Conservation (phyloP, 2,113 vertebrate genomes). For the Australoheros scitulus region DNA sequence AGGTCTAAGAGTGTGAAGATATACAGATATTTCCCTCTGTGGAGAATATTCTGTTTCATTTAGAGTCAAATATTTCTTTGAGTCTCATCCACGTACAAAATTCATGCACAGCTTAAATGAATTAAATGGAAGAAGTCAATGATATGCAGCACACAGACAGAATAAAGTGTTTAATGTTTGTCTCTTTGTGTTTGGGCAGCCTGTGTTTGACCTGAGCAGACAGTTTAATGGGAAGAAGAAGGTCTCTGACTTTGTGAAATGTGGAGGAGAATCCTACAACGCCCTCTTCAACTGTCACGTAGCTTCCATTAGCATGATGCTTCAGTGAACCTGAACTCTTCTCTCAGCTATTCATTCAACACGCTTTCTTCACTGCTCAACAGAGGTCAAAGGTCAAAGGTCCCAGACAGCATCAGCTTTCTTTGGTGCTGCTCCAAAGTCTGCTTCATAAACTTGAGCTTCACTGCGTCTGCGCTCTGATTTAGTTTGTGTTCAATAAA, state of each 20-base stretch:
- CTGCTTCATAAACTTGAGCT: too few species aligned
- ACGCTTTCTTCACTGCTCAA: neutral
- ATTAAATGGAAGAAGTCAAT: accelerated
- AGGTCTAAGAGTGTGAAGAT: neutral
- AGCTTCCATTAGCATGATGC: neutral
- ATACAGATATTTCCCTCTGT: neutral
- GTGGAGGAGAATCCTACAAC: neutral
- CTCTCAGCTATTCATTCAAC: too few species aligned
- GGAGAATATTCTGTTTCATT: too few species aligned
- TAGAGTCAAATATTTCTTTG: neutral
- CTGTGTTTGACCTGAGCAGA: neutral
- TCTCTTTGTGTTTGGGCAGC: neutral
- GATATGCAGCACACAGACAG: neutral
- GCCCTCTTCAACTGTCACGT: neutral
- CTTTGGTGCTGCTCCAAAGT: too few species aligned
- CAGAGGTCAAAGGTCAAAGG: too few species aligned
- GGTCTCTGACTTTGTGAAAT: neutral
- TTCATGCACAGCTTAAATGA: too few species aligned
- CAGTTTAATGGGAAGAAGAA: neutral
- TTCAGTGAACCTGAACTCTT: neutral
- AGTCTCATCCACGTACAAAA: neutral
- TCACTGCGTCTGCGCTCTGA: too few species aligned
- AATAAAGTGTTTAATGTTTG: neutral
- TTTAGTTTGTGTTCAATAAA: too few species aligned
- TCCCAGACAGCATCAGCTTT: too few species aligned